These are phyloP conservation scores for Ardeotis arabs DNA, from an alignment of 2,113 vertebrate genomes.

Conservation along the genomic window DNA sequence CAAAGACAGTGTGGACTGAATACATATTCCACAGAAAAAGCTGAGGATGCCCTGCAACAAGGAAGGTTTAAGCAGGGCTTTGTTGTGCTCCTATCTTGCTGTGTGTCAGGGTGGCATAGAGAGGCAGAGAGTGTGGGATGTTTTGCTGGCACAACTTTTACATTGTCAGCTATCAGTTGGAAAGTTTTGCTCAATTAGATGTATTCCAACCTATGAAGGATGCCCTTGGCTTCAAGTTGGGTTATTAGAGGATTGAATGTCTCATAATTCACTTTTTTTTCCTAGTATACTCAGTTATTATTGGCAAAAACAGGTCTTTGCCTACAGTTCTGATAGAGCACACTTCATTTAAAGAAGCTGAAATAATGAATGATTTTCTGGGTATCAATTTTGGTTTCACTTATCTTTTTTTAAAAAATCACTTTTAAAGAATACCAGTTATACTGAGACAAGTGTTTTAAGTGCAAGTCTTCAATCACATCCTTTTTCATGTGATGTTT, in stretches of 20 bases:
- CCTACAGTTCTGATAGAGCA: not conserved
- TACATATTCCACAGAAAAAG: not conserved
- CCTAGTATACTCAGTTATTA: not conserved
- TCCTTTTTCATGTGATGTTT: not conserved
- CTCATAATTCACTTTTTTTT: conserved; percentile 2
- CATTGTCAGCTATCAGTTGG: not conserved
- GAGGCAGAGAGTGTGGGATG: not conserved
- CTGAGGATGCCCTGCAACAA: not conserved
- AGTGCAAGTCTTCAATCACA: not conserved
- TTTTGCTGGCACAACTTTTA: not conserved
- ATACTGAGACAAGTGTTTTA: not conserved
- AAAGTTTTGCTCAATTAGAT: not conserved
- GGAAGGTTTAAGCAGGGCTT: not conserved
- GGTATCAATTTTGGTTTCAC: not conserved
- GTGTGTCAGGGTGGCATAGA: not conserved
- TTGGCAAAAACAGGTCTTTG: not conserved
- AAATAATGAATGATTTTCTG: not conserved
- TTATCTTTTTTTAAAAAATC: not conserved
- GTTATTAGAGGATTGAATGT: not conserved
- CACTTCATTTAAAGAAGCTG: not conserved
- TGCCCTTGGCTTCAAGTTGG: not conserved
- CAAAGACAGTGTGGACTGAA: not conserved
- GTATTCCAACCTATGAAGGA: not conserved
- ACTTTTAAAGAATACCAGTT: conserved; percentile 5
- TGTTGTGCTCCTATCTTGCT: not conserved